Conservation (phyloP, 2,797 vertebrate species). For the Enteromius anoplus region DNA sequence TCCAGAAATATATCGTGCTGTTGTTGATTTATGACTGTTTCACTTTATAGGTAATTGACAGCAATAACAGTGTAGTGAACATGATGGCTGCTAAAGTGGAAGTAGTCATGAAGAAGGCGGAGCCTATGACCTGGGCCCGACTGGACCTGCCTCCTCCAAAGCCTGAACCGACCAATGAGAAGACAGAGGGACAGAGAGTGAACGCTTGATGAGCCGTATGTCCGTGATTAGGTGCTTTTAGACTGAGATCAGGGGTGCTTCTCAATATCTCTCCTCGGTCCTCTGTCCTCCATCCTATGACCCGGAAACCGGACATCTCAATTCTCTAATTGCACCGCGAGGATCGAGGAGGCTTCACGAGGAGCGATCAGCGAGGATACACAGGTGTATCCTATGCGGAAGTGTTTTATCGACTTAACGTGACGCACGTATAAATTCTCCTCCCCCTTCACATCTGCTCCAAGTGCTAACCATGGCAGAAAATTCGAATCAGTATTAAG, state of each 20-base stretch:
- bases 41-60: slow-evolving; percentile 84
- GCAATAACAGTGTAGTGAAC: slow-evolving; percentile 85
- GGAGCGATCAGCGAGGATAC: too few species aligned
- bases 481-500: too few species aligned
- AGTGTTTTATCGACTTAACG: too few species aligned
- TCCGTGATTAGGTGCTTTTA: not conserved
- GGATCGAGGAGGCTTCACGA: too few species aligned
- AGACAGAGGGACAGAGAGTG: slow-evolving; percentile 49
- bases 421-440: too few species aligned
- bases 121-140: slow-evolving; percentile 89
- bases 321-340: too few species aligned
- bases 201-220: not conserved
- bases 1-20: not conserved
- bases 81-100: slow-evolving; percentile 95
- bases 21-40: not conserved
- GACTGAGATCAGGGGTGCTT: not conserved
- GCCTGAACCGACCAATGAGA: slow-evolving; percentile 55
- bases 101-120: slow-evolving; percentile 90
- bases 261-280: too few species aligned
- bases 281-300: too few species aligned
- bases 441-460: too few species aligned
- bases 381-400: too few species aligned
- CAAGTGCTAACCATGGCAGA: too few species aligned
- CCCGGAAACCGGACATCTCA: too few species aligned
- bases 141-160: slow-evolving; percentile 85